Percentiles rank a stretch among this genome's conserved stretches.
Conservation (phyloP, 2,113 vertebrate species). For the Laterallus jamaicensis region DNA sequence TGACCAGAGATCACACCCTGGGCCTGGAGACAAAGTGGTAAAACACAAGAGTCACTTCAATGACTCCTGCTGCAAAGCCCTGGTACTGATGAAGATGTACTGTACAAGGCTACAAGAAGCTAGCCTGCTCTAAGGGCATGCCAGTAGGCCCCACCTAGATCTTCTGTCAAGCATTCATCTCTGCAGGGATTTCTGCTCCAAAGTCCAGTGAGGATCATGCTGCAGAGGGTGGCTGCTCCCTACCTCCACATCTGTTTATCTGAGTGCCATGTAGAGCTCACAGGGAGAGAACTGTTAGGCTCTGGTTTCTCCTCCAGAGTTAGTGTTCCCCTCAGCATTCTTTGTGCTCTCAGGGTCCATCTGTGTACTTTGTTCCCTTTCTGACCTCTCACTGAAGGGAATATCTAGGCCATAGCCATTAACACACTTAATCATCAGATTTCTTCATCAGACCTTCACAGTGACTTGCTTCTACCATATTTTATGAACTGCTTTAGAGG, state of each 20-base stretch:
- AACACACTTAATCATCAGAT: neutral
- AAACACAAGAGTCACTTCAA: neutral
- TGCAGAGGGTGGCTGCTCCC: neutral
- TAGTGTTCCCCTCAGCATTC: neutral
- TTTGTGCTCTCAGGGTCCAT: neutral
- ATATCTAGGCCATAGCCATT: neutral
- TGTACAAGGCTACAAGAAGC: neutral
- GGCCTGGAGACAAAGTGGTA: neutral
- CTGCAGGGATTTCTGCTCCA: neutral
- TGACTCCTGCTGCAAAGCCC: neutral
- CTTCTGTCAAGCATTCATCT: neutral
- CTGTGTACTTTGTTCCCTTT: neutral
- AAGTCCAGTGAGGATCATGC: fast-evolving
- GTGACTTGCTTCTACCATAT: neutral
- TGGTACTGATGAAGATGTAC: neutral
- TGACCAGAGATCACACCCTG: neutral
- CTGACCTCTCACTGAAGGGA: neutral
- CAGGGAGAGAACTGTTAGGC: neutral
- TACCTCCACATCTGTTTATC: neutral
- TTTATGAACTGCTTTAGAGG: neutral
- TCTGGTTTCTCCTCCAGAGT: neutral
- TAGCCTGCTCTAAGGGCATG: neutral
- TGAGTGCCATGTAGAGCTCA: neutral
- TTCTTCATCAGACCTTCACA: neutral
- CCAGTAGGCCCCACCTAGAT: neutral